Percentiles rank a stretch among this genome's conserved stretches.
These are phyloP conservation scores for Microctonus hyperodae DNA, from an alignment of 2,888 invertebrate species.

Conservation along the genomic window DNA sequence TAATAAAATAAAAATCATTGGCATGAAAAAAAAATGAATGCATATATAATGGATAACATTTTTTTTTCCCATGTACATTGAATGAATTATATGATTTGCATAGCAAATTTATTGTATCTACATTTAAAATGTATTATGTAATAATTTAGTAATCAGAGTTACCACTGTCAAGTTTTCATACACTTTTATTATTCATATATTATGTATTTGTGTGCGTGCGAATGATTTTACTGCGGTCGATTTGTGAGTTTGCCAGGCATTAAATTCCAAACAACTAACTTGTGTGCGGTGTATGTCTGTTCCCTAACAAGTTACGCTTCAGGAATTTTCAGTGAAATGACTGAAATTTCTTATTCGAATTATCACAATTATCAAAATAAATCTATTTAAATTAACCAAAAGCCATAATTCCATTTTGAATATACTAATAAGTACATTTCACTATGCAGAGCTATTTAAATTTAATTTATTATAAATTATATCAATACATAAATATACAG, in stretches of 20 bases:
- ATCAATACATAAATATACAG: too few species aligned
- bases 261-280: constrained; percentile 1
- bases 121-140: neutral
- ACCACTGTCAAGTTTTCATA: neutral
- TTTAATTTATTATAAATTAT: too few species aligned
- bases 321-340: neutral
- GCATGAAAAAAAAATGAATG: too few species aligned
- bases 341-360: neutral
- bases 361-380: neutral
- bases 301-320: neutral
- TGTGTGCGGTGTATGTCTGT: neutral
- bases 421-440: neutral
- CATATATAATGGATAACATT: neutral
- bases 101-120: too few species aligned
- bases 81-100: neutral
- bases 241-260: neutral
- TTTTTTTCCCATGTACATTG: neutral
- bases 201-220: too few species aligned
- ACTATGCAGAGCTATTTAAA: too few species aligned
- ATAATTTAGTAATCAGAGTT: neutral
- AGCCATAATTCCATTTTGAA: neutral
- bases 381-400: neutral
- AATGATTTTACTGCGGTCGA: neutral
- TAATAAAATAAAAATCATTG: neutral
- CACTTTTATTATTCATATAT: neutral